Conservation (phyloP, 2,113 vertebrate species). For the Scolopax mira region DNA sequence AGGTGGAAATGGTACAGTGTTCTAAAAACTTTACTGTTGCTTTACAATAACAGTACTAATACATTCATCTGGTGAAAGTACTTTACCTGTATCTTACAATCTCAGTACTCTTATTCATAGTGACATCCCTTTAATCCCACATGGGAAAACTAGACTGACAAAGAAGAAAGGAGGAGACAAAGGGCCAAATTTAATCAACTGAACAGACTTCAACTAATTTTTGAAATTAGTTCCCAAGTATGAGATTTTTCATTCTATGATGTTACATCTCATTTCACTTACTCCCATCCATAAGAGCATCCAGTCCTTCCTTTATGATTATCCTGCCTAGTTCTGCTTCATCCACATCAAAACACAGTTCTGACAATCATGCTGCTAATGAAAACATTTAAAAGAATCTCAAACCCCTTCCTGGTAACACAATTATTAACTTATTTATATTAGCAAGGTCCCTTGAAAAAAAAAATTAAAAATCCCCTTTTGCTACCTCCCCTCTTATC, state of each 20-base stretch:
- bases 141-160: neutral
- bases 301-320: neutral
- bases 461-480: neutral
- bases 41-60: neutral
- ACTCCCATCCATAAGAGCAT: neutral
- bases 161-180: neutral
- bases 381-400: neutral
- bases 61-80: neutral
- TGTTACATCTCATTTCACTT: neutral
- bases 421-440: neutral
- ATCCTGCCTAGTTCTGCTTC: neutral
- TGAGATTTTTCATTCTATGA: neutral
- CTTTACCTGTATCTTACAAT: neutral
- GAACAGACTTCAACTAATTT: neutral
- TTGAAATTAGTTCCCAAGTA: neutral
- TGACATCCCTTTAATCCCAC: neutral
- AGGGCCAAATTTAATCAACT: neutral
- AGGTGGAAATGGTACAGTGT: neutral
- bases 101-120: neutral
- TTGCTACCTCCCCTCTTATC: neutral
- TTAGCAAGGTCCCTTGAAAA: neutral
- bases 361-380: neutral
- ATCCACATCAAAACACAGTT: neutral
- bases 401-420: neutral
- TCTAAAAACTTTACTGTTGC: neutral